Conservation (phyloP, 2,888 invertebrate genomes). For the Cephus runcator region DNA sequence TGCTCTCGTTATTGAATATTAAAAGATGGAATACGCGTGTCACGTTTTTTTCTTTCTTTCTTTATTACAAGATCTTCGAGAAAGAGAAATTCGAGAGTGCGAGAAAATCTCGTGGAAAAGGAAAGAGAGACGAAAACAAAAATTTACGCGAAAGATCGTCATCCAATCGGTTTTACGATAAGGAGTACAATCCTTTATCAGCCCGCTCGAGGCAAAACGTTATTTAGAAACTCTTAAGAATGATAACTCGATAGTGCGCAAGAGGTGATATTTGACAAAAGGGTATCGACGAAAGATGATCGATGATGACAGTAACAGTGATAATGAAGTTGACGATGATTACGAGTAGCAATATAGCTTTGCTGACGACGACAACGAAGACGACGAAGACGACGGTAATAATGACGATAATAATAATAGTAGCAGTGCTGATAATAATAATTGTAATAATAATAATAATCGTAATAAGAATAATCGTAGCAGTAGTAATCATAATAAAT, state of each 20-base stretch:
- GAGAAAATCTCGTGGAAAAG: too few species aligned
- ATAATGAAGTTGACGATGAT: neutral
- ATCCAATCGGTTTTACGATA: neutral
- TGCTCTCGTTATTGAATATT: neutral
- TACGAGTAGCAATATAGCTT: neutral
- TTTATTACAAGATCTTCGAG: neutral
- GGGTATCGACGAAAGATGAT: neutral
- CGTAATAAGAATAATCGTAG: conserved; percentile 27
- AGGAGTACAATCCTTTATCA: neutral
- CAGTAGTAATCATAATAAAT: conserved; percentile 8
- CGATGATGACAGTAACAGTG: neutral
- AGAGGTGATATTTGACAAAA: neutral
- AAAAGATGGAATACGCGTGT: neutral
- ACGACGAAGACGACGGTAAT: neutral
- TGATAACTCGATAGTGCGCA: neutral
- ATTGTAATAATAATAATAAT: conserved; percentile 45
- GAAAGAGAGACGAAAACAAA: too few species aligned
- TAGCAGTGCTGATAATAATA: conserved; percentile 32
- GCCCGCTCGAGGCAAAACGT: neutral
- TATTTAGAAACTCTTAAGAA: neutral
- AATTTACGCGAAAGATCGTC: neutral
- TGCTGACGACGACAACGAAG: neutral
- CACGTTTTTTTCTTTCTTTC: neutral
- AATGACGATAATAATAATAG: conserved; percentile 39
- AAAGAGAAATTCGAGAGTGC: too few species aligned